A percentile compares a stretch with the other conserved stretches of the same genome.
phyloP scores from a whole-genome alignment of 2,888 invertebrate genomes.

The Dolomedes plantarius region DNA sequence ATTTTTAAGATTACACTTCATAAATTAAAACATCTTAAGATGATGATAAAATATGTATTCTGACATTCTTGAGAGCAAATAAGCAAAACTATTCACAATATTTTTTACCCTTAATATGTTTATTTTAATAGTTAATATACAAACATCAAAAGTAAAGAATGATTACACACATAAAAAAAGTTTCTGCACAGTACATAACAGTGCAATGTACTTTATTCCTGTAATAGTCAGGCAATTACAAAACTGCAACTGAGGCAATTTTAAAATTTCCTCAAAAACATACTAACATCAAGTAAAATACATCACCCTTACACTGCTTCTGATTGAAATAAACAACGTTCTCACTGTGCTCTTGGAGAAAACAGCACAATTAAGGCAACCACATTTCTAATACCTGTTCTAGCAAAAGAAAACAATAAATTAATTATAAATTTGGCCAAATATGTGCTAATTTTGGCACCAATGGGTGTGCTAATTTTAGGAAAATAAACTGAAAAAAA shows the following conservation, averaged over 20 bases:
- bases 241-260: slow-evolving; percentile 67
- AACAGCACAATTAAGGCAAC: slow-evolving; percentile 67
- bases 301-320: slow-evolving; percentile 43
- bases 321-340: slow-evolving; percentile 69
- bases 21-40: too few species aligned
- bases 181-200: slow-evolving; percentile 59
- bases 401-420: slow-evolving; percentile 13
- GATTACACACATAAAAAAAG: slow-evolving; percentile 34
- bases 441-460: slow-evolving; percentile 50
- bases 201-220: slow-evolving; percentile 71
- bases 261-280: slow-evolving; percentile 71
- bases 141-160: slow-evolving; percentile 22
- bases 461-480: slow-evolving; percentile 26
- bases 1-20: too few species aligned
- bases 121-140: slow-evolving; percentile 20
- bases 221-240: slow-evolving; percentile 69
- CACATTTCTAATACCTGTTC: slow-evolving; percentile 59
- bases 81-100: background rate
- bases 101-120: slow-evolving; percentile 17
- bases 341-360: slow-evolving; percentile 47
- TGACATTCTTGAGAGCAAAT: too few species aligned
- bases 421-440: slow-evolving; percentile 32
- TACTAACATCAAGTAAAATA: slow-evolving; percentile 72
- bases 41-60: too few species aligned
- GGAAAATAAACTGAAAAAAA: background rate